Evolutionary conservation across 2,113 vertebrate species (phyloP).

Genomic region (Microtus richardsoni): DNA sequence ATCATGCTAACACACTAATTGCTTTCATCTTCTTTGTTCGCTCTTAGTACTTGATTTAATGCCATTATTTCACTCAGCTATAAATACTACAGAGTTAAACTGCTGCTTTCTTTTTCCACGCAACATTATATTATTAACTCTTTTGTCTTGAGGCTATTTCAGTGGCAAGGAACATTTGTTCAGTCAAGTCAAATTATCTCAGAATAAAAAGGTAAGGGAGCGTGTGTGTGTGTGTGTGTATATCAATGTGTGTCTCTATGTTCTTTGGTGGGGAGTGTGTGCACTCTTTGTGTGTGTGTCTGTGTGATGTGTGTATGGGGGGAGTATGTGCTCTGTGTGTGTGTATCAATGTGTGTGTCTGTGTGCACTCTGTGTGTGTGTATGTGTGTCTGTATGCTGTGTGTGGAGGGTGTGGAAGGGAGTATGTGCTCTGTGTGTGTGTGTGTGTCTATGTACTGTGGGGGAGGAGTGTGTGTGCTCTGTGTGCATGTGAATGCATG

Average conservation of each 20-base stretch:
- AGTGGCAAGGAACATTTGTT: conserved; percentile 53
- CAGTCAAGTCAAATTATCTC: conserved; percentile 51
- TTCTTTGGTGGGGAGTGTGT: no score
- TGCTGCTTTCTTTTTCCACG: conserved; percentile 16
- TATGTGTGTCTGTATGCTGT: no score
- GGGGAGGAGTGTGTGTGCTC: no score
- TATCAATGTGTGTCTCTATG: background rate
- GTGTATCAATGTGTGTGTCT: no score
- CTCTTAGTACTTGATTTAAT: conserved; percentile 56
- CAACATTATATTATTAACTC: conserved; percentile 17
- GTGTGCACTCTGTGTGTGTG: no score
- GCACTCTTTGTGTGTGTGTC: no score
- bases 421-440: background rate
- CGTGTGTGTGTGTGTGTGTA: background rate
- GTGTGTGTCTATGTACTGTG: background rate
- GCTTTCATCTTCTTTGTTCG: conserved; percentile 61
- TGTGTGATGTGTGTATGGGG: no score
- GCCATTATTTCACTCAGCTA: conserved; percentile 36
- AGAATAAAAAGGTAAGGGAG: background rate
- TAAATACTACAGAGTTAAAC: conserved; percentile 45
- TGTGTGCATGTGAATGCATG: no score
- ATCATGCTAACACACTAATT: conserved; percentile 16
- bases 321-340: no score
- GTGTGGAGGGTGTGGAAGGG: no score
- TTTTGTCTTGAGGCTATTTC: conserved; percentile 61